These are phyloP conservation scores for Clostera curtula DNA, from an alignment of 2,888 invertebrate genomes.

Conservation along the genomic window DNA sequence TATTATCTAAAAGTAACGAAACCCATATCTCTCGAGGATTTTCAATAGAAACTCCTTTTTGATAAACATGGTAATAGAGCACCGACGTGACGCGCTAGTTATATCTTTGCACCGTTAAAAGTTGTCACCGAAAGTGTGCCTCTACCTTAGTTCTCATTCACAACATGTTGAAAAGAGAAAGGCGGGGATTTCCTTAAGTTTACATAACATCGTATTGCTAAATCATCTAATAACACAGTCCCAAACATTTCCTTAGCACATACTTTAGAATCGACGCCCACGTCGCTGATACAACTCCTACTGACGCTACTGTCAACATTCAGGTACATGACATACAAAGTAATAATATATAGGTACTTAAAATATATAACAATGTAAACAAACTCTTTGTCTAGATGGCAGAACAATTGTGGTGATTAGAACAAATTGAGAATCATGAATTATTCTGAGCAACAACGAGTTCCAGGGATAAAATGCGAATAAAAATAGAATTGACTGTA, in stretches of 20 bases:
- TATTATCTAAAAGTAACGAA: no score
- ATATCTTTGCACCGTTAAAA: no score
- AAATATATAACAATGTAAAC: conserved; percentile 12
- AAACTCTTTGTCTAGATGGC: conserved; percentile 11
- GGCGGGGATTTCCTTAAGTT: conserved; percentile 35
- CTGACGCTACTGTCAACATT: conserved; percentile 27
- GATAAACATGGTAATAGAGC: no score
- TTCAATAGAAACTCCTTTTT: no score
- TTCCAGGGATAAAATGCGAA: conserved; percentile 18
- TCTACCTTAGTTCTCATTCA: conserved; percentile 29
- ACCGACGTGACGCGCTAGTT: no score
- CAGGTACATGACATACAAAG: conserved; percentile 51
- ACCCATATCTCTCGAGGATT: no score
- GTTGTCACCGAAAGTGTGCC: no score
- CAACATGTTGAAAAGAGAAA: conserved; percentile 73
- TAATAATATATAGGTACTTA: conserved; percentile 11
- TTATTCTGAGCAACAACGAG: conserved; percentile 23
- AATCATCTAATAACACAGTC: conserved; percentile 67
- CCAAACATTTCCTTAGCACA: conserved; percentile 46
- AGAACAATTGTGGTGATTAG: conserved; percentile 26
- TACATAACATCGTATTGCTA: conserved; percentile 31
- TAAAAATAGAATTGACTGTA: conserved; percentile 21
- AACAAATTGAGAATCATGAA: conserved; percentile 27
- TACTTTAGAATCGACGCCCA: conserved; percentile 18
- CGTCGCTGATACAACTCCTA: conserved; percentile 15